A percentile compares a stretch with the other conserved stretches of the same genome.
Evolutionary conservation across 2,113 vertebrate species (phyloP).

Genomic region (Camelus dromedarius): DNA sequence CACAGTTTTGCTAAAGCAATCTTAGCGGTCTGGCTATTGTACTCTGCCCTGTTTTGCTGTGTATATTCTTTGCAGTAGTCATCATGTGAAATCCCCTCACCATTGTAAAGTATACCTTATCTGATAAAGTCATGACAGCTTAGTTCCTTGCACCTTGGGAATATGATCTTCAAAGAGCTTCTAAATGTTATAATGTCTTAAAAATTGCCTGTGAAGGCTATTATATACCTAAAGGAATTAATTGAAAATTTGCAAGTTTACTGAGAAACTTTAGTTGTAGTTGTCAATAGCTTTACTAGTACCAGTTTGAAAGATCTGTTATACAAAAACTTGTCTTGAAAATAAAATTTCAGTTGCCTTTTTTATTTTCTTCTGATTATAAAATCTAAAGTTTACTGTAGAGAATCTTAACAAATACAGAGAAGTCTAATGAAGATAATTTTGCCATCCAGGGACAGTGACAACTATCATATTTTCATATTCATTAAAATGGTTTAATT

Average conservation of each 20-base stretch:
- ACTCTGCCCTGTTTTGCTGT: not conserved
- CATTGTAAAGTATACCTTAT: not conserved
- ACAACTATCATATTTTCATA: not conserved
- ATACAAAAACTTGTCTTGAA: conserved; percentile 27
- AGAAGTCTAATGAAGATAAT: conserved; percentile 28
- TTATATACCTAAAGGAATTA: conserved; percentile 3
- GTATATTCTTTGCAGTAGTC: not conserved
- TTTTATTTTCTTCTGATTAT: conserved; percentile 10
- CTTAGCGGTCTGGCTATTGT: not conserved
- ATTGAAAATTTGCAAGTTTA: not conserved
- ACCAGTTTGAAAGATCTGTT: conserved; percentile 34
- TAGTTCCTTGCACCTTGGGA: not conserved
- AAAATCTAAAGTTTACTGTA: not conserved
- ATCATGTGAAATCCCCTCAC: not conserved
- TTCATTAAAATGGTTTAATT: conserved; percentile 45
- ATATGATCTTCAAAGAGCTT: not conserved
- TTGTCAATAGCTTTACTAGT: conserved; percentile 14
- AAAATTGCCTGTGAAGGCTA: not conserved
- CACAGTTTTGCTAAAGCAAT: not conserved
- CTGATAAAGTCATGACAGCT: not conserved
- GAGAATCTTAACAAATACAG: conserved; percentile 11
- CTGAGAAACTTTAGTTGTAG: not conserved
- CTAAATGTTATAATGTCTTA: not conserved
- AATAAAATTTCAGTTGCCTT: conserved; percentile 30
- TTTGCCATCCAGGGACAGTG: conserved; percentile 11